These are phyloP conservation scores for Bergia sp. DNA, from an alignment of 92 coral and sea anemone genomes.

Conservation along the genomic window DNA sequence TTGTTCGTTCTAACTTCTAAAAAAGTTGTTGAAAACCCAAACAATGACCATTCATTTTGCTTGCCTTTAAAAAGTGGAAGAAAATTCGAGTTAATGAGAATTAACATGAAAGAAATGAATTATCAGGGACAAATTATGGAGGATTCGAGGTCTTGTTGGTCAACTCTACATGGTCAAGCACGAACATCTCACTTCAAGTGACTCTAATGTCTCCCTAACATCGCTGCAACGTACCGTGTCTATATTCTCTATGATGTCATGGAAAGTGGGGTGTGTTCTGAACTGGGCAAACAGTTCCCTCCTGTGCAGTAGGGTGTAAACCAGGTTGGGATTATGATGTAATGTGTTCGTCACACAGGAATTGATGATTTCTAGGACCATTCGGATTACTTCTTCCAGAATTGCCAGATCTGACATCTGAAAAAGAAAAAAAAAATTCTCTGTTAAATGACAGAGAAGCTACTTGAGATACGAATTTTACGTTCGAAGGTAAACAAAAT, in stretches of 20 bases:
- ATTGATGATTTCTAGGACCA: conserved; percentile 96
- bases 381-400: conserved; percentile 94
- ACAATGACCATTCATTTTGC: too few species aligned
- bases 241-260: conserved; percentile 96
- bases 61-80: not conserved
- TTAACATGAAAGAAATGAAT: not conserved
- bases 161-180: not conserved
- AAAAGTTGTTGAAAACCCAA: too few species aligned
- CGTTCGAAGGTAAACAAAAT: too few species aligned
- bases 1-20: too few species aligned
- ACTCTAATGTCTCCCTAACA: not conserved
- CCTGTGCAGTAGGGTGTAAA: conserved; percentile 91
- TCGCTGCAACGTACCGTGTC: conserved; percentile 80
- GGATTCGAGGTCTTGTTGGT: not conserved
- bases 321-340: conserved; percentile 98
- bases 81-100: not conserved
- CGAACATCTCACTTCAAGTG: too few species aligned
- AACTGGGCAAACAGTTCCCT: conserved; percentile 98
- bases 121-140: not conserved
- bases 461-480: too few species aligned
- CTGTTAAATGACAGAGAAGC: too few species aligned
- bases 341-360: conserved; percentile 98
- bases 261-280: conserved; percentile 93
- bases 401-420: conserved; percentile 95
- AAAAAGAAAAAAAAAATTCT: not conserved